phyloP scores from a whole-genome alignment of 2,113 vertebrate species.

The Orthochromis indermauri region DNA sequence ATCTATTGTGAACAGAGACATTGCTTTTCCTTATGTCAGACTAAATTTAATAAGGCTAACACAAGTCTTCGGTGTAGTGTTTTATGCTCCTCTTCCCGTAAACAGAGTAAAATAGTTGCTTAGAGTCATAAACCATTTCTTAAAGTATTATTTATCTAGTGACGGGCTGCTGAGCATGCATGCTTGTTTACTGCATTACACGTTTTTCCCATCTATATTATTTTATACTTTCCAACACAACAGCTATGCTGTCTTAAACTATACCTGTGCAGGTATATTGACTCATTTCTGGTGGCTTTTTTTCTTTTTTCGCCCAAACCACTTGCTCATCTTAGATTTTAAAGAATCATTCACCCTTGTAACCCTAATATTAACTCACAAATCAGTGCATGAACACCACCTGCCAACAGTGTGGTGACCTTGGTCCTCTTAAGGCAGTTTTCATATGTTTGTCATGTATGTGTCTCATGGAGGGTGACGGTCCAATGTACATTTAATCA shows the following conservation, averaged over 20 bases:
- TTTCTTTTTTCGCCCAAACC: background rate
- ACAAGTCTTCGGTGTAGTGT: background rate
- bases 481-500: constrained; percentile 47
- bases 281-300: background rate
- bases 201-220: background rate
- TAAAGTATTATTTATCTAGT: constrained; percentile 29
- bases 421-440: background rate
- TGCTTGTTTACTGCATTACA: background rate
- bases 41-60: background rate
- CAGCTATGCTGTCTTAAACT: background rate
- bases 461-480: constrained; percentile 1
- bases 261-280: background rate
- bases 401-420: background rate
- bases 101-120: constrained; percentile 18
- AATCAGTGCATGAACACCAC: background rate
- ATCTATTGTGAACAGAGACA: background rate
- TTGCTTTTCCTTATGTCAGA: background rate
- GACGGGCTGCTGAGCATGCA: constrained; percentile 14
- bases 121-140: constrained; percentile 6
- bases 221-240: background rate
- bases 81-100: background rate
- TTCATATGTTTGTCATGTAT: constrained; percentile 15
- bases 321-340: background rate
- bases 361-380: background rate
- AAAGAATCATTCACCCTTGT: background rate